These are phyloP conservation scores for Margarornis squamiger DNA, from an alignment of 2,797 vertebrate genomes.

Conservation along the genomic window DNA sequence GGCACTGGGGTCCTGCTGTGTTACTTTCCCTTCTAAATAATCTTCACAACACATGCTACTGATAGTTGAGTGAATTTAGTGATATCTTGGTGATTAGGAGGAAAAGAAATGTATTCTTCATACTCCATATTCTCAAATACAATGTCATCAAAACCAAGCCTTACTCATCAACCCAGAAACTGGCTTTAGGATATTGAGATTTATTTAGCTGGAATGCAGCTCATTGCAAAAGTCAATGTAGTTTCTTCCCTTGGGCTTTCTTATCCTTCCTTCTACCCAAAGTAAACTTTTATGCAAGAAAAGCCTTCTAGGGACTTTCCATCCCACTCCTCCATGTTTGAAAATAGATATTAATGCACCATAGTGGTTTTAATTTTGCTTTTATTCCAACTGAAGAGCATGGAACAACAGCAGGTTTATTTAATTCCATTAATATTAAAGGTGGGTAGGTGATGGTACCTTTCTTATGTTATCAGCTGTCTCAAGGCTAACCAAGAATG, in stretches of 20 bases:
- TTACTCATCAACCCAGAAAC: neutral
- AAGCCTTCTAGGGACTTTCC: neutral
- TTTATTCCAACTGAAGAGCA: neutral
- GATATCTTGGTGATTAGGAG: neutral
- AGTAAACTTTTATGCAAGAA: neutral
- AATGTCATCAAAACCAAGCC: neutral
- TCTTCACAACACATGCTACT: neutral
- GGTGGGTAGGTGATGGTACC: neutral
- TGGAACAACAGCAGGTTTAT: neutral
- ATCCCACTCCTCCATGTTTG: neutral
- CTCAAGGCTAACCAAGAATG: neutral
- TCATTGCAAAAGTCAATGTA: neutral
- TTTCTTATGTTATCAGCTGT: neutral
- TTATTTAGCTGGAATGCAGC: neutral
- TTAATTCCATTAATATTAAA: neutral
- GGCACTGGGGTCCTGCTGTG: neutral
- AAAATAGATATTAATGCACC: neutral
- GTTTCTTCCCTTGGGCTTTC: neutral
- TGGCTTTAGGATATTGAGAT: neutral
- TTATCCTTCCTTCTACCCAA: neutral
- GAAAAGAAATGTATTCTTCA: neutral
- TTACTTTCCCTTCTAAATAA: neutral
- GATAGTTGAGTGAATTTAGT: neutral
- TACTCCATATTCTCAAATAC: neutral
- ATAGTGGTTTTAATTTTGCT: neutral